Base-by-base conservation (phyloP, 2,113 vertebrate genomes). In the Muntiacus muntjak region DNA sequence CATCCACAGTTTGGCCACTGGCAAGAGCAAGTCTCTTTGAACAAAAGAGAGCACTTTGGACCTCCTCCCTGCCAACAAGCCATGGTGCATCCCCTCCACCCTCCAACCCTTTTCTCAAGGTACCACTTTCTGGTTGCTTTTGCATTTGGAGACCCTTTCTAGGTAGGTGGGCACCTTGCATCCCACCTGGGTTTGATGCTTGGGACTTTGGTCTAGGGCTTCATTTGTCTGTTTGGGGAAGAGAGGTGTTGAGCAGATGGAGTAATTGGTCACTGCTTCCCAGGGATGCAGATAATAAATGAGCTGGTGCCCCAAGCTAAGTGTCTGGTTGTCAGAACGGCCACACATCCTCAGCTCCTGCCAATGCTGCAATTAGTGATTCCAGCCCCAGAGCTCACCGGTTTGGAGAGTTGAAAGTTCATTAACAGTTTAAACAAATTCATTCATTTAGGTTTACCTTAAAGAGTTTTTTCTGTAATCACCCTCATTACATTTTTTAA, bases 371-470 rank as follows among this genome's bases (percentile, higher is more conserved):
- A 50, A 71, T 96, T 67, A 96, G 76, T 5, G 36, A 55, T 28
- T 36, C 67, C 52, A n/a, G 60, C 91, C 79, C 87, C 0, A 0
- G 47, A 50, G 91, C 93, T 33, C 5, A 13, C 86, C 45, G 1
- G 57, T 28, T 83, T 25, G 62, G 71, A 43, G 78, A 93, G 89
- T 43, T 79, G 47, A 47, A 92, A 96, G 96, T 95, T 96, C 87
- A 97, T 96, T 93, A 97, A n/a, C 96, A 89, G 95, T 91, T 96
- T 93, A 97, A 97, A 92, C 88, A 96, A 87, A 95, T 52, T 60
- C 95, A 85, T 95, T 89, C 67, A 57, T 94, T 97, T 76, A 36
- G 55, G 64, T 94, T 89, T 90, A 64, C 89, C 90, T 96, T 52
- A 76, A 94, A 96, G 92, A 94, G 84, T 60, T 93, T 60, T 93